Base-by-base conservation (phyloP, 1,140 invertebrate genomes). In the Rhopalosiphum padi region DNA sequence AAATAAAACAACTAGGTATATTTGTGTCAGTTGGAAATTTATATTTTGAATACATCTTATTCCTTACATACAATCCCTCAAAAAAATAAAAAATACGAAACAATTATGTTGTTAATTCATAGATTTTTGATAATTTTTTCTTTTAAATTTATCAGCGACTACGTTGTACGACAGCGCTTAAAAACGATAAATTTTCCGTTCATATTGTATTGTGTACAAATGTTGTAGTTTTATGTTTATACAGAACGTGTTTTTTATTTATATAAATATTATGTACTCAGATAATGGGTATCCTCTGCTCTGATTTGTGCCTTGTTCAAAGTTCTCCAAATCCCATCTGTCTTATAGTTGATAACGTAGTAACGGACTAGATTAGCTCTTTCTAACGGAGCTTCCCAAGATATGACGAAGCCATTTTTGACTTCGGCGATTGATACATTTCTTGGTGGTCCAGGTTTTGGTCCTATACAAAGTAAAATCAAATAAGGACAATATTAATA, bases 281-380 rank as follows among this genome's bases (percentile, higher is more conserved):
- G 96, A 96, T 98, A 98, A 95, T 97, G 97, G 94, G 98, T 98
- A 95, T 98, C 98, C 95, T 98, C 97, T 4, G 98, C 97, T 94
- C 97, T 96, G 95, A 99, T 98, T 95, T 97, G 97, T 94, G 97
- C 97, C 94, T 98, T 97, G 95, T 98, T 98, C 94, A 98, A 96
- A 93, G 97, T 97, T 95, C 97, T 98, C 98, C 97, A 98, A 94
- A 97, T 96, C 93, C 97, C 97, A 95, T 98, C 98, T 41, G 97
- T 98, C 95, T 97, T 97, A 96, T 98, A 98, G 95, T 98, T 98
- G 95, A 99, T 98, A 86, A 97, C 97, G 95, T 99, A 99, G 96
- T 98, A 98, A 95, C 98, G 97, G 94, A 99, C 97, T 41, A 98
- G 96, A 94, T 97, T 96, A 41, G 96, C 96, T 94, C 96, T 96